Evolutionary conservation across 2,113 vertebrate genomes (phyloP), one percentile per base, ranked within the genome.

Genomic region (Microtus pennsylvanicus): DNA sequence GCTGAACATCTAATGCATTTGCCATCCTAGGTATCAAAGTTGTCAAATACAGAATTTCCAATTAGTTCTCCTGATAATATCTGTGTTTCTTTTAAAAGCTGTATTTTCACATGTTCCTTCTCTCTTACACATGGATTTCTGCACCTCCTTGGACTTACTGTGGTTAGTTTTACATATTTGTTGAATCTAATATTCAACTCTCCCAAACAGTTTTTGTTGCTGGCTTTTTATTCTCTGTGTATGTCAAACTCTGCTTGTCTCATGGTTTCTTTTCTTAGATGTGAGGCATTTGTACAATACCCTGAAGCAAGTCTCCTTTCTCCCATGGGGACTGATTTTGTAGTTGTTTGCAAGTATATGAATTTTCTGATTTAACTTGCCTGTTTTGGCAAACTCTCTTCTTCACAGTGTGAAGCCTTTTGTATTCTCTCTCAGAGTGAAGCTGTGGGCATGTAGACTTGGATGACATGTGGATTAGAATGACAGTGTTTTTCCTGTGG

Each of bases 311-410:
- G 65, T 91, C 65, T 22, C 11, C 47, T 26, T 17, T 3, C 82
- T 63, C 77, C 70, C 70, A 21, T 67, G 11, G 33, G 50, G 35
- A 19, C n/a, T 94, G 26, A 70, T 94, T 83, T 69, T 83, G 14
- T 88, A 35, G 30, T 78, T 52, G 17, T 77, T 93, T 52, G 8
- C 33, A 52, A 85, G 19, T 33, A 50, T 65, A n/a, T 94, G 85
- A 65, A 35, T 78, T 91, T 86, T 70, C 16, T 72, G 90, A 63
- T 22, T 87, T 91, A 82, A 95, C 8, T 33, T 38, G 89, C 38
- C 30, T 94, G 22, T 47, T 88, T 63, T 52, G 42, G 35, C 63
- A 78, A 69, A 82, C 38, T 93, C 21, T 58, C 87, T 81, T 61
- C 33, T 76, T 70, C 61, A 50, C 22, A 72, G 42, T 75, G 8